These are phyloP conservation scores for Cladopsammia gracilis DNA, from an alignment of 64 coral and sea anemone genomes.

Conservation along the genomic window DNA sequence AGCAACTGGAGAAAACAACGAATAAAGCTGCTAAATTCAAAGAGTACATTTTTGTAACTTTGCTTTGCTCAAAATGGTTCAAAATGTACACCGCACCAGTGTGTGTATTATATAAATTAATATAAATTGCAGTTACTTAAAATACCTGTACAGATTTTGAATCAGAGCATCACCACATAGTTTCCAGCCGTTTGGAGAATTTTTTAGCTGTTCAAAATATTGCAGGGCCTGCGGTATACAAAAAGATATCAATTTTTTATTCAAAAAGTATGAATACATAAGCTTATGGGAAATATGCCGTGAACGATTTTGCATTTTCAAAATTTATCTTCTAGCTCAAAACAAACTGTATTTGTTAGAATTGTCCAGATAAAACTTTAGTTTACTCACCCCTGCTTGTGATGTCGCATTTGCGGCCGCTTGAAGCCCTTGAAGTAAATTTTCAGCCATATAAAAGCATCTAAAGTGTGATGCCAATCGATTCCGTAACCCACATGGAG, in stretches of 20 bases:
- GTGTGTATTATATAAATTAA: neutral
- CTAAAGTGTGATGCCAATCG: neutral
- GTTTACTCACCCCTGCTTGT: slow-evolving; percentile 59
- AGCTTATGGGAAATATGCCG: too few relatives aligned
- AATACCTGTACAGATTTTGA: slow-evolving; percentile 78
- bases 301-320: too few relatives aligned
- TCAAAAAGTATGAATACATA: too few relatives aligned
- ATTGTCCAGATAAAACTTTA: neutral
- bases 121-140: neutral
- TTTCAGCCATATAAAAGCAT: slow-evolving; percentile 65
- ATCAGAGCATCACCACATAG: slow-evolving; percentile 90
- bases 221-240: slow-evolving; percentile 63
- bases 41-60: too few relatives aligned
- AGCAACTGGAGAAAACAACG: too few relatives aligned
- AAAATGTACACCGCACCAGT: neutral
- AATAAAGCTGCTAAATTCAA: too few relatives aligned
- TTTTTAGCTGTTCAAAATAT: slow-evolving; percentile 97
- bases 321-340: neutral
- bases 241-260: neutral
- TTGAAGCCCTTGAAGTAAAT: slow-evolving; percentile 67
- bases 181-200: slow-evolving; percentile 92
- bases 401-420: slow-evolving; percentile 60
- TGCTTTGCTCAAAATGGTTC: too few relatives aligned
- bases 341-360: neutral
- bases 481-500: slow-evolving; percentile 24